phyloP scores from a whole-genome alignment of 2,113 vertebrate species.

The Meriones unguiculatus region DNA sequence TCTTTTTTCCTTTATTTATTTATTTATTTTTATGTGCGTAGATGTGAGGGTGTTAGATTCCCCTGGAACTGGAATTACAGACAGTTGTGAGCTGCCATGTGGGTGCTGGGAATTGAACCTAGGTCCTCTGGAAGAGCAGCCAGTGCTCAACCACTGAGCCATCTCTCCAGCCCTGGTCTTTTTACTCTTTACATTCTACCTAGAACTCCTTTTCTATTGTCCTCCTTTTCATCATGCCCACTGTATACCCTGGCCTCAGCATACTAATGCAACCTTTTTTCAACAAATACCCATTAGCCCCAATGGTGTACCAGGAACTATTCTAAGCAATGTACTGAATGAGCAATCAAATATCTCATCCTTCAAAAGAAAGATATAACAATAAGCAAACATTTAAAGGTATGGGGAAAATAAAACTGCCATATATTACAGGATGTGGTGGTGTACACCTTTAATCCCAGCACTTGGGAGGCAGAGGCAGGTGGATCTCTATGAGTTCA shows the following conservation, averaged over 20 bases:
- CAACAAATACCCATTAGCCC: background rate
- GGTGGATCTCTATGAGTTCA: background rate
- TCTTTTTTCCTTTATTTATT: background rate
- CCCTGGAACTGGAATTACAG: too few species aligned
- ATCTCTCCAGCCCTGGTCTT: background rate
- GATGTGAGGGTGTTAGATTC: too few species aligned
- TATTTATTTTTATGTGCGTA: too few species aligned
- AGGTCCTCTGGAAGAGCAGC: too few species aligned
- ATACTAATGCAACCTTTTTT: background rate
- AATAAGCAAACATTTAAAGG: background rate
- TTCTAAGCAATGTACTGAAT: background rate
- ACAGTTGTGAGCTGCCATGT: too few species aligned
- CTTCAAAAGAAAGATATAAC: background rate
- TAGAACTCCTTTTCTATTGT: background rate
- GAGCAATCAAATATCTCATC: background rate
- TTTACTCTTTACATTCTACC: background rate
- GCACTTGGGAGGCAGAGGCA: background rate
- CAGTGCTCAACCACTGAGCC: too few species aligned
- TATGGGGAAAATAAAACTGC: background rate
- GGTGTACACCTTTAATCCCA: background rate
- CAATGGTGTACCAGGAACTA: background rate
- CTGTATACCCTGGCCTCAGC: background rate
- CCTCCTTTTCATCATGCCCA: background rate
- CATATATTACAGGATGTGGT: background rate
- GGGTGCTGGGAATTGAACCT: too few species aligned